Conservation (phyloP, 2,888 invertebrate species). For the Phyllotreta striolata region DNA sequence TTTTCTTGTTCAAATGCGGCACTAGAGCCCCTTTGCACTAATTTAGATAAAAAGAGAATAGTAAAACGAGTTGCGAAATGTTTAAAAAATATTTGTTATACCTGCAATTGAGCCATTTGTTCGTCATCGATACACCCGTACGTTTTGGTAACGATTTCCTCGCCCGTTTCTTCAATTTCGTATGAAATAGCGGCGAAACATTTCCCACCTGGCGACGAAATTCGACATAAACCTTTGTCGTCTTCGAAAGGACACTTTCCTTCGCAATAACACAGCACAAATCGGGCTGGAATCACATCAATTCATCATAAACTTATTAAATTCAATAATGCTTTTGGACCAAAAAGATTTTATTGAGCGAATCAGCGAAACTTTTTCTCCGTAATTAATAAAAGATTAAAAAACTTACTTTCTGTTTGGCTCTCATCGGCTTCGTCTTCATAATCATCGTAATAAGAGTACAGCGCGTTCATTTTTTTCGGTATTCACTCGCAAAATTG, state of each 20-base stretch:
- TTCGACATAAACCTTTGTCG: constrained; percentile 40
- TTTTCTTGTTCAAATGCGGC: constrained; percentile 32
- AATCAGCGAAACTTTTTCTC: too few species aligned
- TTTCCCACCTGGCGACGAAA: constrained; percentile 41
- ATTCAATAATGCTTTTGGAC: too few species aligned
- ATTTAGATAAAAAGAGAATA: not conserved
- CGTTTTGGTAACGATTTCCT: constrained; percentile 31
- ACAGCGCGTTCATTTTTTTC: too few species aligned
- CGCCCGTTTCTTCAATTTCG: constrained; percentile 36
- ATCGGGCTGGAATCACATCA: not conserved
- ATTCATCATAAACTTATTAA: too few species aligned
- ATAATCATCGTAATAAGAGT: too few species aligned
- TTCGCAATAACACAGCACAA: constrained; percentile 40
- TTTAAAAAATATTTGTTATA: too few species aligned
- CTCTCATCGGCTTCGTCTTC: too few species aligned
- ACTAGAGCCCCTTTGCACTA: constrained; percentile 39
- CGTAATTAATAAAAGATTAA: too few species aligned
- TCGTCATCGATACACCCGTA: constrained; percentile 43
- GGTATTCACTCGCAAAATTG: too few species aligned
- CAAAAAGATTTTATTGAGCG: too few species aligned
- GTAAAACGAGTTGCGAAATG: too few species aligned
- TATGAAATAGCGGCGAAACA: constrained; percentile 40
- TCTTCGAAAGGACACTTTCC: constrained; percentile 41
- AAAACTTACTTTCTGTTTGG: too few species aligned
- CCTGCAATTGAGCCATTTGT: constrained; percentile 45